Evolutionary conservation across 2,113 vertebrate species (phyloP).

Genomic region (Herpetotheres cachinnans): DNA sequence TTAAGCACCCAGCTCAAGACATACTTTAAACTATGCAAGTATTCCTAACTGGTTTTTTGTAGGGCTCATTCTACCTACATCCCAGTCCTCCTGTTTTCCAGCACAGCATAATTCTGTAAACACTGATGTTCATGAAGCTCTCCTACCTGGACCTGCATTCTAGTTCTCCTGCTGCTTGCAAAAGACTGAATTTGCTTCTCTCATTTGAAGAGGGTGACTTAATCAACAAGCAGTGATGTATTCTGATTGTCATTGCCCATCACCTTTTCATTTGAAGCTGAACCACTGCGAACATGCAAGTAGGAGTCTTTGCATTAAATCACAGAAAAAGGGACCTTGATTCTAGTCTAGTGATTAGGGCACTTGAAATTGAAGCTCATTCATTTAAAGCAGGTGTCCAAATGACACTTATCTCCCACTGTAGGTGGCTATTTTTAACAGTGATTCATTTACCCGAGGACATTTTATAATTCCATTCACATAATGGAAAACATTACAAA

Average conservation of each 20-base stretch:
- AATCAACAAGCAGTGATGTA: neutral
- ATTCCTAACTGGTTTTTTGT: neutral
- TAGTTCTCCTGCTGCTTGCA: neutral
- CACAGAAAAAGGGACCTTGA: neutral
- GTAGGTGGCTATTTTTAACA: constrained; percentile 31
- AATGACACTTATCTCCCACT: constrained; percentile 20
- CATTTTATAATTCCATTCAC: neutral
- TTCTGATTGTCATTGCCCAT: neutral
- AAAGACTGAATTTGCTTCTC: neutral
- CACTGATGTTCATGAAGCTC: neutral
- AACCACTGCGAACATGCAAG: neutral
- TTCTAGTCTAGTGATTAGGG: neutral
- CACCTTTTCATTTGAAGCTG: neutral
- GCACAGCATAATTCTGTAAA: neutral
- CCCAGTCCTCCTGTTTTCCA: neutral
- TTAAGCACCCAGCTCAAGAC: neutral
- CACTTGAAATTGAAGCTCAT: constrained; percentile 35
- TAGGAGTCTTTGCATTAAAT: neutral
- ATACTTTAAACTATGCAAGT: neutral
- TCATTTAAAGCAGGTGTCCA: constrained; percentile 35
- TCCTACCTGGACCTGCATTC: neutral
- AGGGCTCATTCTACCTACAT: neutral
- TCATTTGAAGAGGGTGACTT: neutral
- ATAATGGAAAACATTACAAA: neutral
- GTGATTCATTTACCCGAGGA: neutral